Percentiles rank a stretch among this genome's conserved stretches.
These are phyloP conservation scores for Doryteuthis pealeii DNA, from an alignment of 1,140 invertebrate genomes.

Conservation along the genomic window DNA sequence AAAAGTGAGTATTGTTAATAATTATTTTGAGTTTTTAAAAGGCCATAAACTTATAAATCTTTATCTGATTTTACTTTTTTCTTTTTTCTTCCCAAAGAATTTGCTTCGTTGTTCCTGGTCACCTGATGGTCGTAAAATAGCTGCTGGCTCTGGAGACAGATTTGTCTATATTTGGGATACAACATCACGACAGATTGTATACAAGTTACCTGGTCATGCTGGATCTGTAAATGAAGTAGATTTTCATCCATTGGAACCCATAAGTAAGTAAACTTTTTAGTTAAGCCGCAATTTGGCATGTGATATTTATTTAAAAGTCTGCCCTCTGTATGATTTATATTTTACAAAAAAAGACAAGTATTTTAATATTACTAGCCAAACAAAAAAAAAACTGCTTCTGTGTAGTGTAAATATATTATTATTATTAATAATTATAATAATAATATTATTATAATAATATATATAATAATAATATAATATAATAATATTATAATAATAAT, in stretches of 20 bases:
- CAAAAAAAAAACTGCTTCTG: background rate
- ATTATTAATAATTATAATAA: too few relatives aligned
- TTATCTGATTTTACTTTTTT: too few relatives aligned
- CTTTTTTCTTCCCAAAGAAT: constrained; percentile 65
- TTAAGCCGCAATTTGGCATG: background rate
- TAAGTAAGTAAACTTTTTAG: constrained; percentile 66
- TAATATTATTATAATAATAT: too few relatives aligned
- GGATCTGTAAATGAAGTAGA: constrained; percentile 96
- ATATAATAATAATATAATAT: too few relatives aligned
- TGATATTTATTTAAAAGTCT: background rate
- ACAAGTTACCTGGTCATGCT: constrained; percentile 97
- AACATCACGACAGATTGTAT: constrained; percentile 81
- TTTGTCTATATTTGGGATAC: constrained; percentile 98
- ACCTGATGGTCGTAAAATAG: constrained; percentile 75
- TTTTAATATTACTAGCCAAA: constrained; percentile 1
- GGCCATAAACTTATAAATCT: too few relatives aligned
- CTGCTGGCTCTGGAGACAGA: constrained; percentile 91
- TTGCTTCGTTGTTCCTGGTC: constrained; percentile 87
- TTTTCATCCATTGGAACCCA: constrained; percentile 94
- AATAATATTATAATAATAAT: too few relatives aligned
- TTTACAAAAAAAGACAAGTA: background rate
- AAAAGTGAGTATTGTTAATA: constrained; percentile 68
- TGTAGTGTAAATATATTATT: too few relatives aligned
- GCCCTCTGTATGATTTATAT: too few relatives aligned
- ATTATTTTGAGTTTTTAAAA: too few relatives aligned